A percentile compares a stretch with the other conserved stretches of the same genome.
These are phyloP conservation scores for Psittacula derbiana DNA, from an alignment of 2,797 vertebrate species.

Conservation along the genomic window DNA sequence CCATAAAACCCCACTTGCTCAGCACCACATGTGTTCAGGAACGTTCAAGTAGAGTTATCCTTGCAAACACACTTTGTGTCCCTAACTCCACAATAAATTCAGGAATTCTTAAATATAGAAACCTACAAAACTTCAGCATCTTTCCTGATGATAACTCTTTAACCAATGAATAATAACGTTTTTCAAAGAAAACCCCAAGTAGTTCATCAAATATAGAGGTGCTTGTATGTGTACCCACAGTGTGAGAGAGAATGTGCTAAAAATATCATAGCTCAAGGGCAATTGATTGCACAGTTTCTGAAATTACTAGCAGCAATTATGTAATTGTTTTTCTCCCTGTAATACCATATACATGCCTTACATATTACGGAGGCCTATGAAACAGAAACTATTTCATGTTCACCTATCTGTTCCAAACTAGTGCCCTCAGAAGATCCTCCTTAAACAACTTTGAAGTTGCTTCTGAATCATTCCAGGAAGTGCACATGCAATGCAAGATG, in stretches of 20 bases:
- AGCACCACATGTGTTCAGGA: background rate
- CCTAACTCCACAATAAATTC: background rate
- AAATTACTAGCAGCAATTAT: background rate
- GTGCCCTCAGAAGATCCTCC: background rate
- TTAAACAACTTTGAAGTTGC: background rate
- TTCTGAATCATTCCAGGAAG: background rate
- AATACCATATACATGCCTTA: background rate
- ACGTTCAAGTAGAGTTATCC: background rate
- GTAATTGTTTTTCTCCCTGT: background rate
- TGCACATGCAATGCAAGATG: background rate
- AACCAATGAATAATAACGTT: background rate
- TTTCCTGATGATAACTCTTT: background rate
- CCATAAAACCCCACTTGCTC: background rate
- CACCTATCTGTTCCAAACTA: background rate
- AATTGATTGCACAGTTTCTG: background rate
- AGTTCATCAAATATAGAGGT: background rate
- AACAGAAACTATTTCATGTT: background rate
- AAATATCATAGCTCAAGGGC: background rate
- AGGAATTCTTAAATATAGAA: background rate
- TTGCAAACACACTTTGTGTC: background rate
- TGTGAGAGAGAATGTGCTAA: background rate
- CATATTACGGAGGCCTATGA: background rate
- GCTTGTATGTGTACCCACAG: fast-evolving
- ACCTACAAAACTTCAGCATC: background rate
- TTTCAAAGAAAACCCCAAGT: background rate